Evolutionary conservation across 2,113 vertebrate species (phyloP).

Genomic region (Pteronura brasiliensis): DNA sequence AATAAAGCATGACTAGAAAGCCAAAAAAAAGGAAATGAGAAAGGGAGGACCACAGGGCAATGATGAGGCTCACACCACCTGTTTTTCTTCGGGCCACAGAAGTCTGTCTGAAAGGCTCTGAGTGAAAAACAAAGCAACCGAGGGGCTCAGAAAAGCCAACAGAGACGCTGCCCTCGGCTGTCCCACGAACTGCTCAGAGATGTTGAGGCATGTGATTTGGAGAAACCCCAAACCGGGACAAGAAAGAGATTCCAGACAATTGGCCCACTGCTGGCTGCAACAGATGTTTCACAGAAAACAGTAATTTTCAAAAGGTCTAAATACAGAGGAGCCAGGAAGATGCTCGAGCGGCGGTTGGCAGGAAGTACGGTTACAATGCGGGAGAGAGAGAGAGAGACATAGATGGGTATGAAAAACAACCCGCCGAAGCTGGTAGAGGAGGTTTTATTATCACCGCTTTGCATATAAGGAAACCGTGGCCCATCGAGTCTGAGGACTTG

Average conservation of each 20-base stretch:
- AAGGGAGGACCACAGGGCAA: constrained; percentile 24
- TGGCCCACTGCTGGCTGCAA: not conserved
- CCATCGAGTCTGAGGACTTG: not conserved
- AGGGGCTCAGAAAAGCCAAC: not conserved
- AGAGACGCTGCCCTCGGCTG: not conserved
- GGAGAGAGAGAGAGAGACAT: not conserved
- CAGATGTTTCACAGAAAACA: not conserved
- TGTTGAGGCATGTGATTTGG: not conserved
- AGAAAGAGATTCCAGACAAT: not conserved
- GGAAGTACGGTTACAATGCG: not conserved
- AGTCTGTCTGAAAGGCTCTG: not conserved
- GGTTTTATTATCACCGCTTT: constrained; percentile 11
- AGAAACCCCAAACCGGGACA: not conserved
- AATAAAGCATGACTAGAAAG: constrained; percentile 76
- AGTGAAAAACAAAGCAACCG: not conserved
- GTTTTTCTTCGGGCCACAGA: constrained; percentile 37
- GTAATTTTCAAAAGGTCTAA: not conserved
- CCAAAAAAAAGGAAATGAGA: constrained; percentile 74
- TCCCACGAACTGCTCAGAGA: not conserved
- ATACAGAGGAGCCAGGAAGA: not conserved
- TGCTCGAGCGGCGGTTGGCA: not conserved
- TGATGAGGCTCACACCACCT: constrained; percentile 49
- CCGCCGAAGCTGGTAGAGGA: not conserved
- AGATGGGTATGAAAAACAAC: not conserved
- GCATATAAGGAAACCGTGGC: constrained; percentile 35